Evolutionary conservation across 2,888 invertebrate genomes (phyloP).

Genomic region (Nipponacmea schrenckii): DNA sequence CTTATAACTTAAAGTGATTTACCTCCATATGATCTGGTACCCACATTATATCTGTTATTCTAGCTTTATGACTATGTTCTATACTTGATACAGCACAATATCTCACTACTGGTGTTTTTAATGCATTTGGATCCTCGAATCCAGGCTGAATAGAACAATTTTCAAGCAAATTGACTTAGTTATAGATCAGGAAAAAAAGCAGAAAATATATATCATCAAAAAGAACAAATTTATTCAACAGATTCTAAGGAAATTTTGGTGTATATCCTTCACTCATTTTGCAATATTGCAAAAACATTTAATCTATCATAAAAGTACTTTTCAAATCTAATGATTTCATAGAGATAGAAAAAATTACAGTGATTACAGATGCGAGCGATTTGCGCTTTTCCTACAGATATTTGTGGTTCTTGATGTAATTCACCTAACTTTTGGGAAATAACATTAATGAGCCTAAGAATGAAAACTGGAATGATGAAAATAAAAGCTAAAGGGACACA

Average conservation of each 20-base stretch:
- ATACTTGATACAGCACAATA: constrained; percentile 68
- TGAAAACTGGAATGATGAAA: not conserved
- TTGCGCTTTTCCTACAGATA: too few relatives aligned
- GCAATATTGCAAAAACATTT: too few relatives aligned
- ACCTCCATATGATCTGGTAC: constrained; percentile 68
- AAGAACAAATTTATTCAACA: not conserved
- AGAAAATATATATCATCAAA: not conserved
- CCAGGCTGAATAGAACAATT: constrained; percentile 64
- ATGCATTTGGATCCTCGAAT: constrained; percentile 66
- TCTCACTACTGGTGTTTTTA: constrained; percentile 65
- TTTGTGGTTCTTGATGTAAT: too few relatives aligned
- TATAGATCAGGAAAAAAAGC: constrained; percentile 7
- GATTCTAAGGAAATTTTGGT: not conserved
- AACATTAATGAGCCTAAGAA: too few relatives aligned
- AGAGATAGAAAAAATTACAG: too few relatives aligned
- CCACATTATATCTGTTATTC: constrained; percentile 67
- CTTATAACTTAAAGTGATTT: not conserved
- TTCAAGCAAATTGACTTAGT: too few relatives aligned
- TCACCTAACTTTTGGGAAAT: too few relatives aligned
- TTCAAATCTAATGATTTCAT: too few relatives aligned
- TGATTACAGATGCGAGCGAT: too few relatives aligned
- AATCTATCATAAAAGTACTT: too few relatives aligned
- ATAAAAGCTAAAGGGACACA: not conserved
- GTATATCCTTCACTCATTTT: too few relatives aligned
- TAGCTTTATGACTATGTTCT: constrained; percentile 64